Conservation (phyloP, 2,113 vertebrate genomes). For the Hepsetus odoe region DNA sequence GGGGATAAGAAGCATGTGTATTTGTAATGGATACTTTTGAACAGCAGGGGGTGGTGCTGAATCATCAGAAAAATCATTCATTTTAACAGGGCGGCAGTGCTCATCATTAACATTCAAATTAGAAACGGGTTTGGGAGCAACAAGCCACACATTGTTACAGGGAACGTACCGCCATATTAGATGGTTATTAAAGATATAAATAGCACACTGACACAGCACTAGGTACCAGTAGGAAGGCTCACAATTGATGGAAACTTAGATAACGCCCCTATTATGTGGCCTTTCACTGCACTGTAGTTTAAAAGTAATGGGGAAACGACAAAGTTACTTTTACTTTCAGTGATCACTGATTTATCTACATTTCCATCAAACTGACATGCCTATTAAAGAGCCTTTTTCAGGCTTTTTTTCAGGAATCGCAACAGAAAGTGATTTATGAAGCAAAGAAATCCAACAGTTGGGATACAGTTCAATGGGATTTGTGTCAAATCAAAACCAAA, state of each 20-base stretch:
- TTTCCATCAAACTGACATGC: too few species aligned
- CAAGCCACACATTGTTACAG: not conserved
- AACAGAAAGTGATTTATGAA: too few species aligned
- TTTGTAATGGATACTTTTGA: not conserved
- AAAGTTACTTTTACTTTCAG: too few species aligned
- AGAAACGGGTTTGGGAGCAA: constrained; percentile 1
- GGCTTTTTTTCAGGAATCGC: too few species aligned
- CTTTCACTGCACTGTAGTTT: too few species aligned
- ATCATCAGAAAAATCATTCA: not conserved
- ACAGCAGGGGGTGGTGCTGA: constrained; percentile 37
- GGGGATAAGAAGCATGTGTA: not conserved
- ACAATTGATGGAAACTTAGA: not conserved
- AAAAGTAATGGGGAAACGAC: too few species aligned
- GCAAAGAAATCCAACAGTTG: too few species aligned
- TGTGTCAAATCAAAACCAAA: too few species aligned
- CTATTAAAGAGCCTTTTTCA: too few species aligned
- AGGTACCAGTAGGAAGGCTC: not conserved
- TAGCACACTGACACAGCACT: not conserved
- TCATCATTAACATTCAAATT: not conserved
- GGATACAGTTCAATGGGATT: too few species aligned
- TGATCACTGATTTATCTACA: too few species aligned
- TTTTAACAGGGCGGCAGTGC: too few species aligned
- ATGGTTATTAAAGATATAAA: not conserved
- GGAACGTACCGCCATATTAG: not conserved
- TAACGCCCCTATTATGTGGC: not conserved